These are phyloP conservation scores for Watsonalla binaria DNA, from an alignment of 2,888 invertebrate genomes.

Conservation along the genomic window DNA sequence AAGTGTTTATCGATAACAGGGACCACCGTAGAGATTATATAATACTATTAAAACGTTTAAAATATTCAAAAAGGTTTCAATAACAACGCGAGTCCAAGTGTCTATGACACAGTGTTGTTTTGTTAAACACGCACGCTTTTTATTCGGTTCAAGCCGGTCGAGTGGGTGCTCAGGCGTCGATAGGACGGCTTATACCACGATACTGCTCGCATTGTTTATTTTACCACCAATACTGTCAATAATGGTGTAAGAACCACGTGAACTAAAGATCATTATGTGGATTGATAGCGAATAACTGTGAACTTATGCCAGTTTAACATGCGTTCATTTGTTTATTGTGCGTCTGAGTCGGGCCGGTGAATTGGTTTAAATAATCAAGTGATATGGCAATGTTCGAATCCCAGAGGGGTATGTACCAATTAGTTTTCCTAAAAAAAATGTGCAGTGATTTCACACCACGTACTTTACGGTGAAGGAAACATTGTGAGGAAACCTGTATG, in stretches of 20 bases:
- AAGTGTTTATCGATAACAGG: constrained; percentile 49
- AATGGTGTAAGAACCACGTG: constrained; percentile 14
- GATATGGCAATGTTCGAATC: too few species aligned
- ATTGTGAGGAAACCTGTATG: too few species aligned
- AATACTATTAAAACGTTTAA: constrained; percentile 20
- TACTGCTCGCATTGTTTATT: constrained; percentile 21
- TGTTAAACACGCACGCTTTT: constrained; percentile 48
- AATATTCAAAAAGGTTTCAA: constrained; percentile 22
- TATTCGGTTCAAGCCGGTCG: constrained; percentile 16
- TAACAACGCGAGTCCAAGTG: constrained; percentile 15
- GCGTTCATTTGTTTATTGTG: too few species aligned
- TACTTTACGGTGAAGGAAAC: too few species aligned
- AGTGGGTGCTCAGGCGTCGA: background rate
- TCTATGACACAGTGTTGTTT: constrained; percentile 52
- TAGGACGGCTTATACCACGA: constrained; percentile 2
- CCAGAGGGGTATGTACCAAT: too few species aligned
- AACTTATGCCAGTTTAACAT: too few species aligned
- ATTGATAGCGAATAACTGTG: background rate
- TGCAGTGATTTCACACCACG: too few species aligned
- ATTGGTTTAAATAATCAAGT: too few species aligned
- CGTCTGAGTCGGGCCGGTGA: too few species aligned
- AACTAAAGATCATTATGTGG: constrained; percentile 1
- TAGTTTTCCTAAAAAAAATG: too few species aligned
- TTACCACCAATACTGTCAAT: constrained; percentile 31
- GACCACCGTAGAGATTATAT: constrained; percentile 45